These are phyloP conservation scores for Cassiopea andromeda DNA, from an alignment of 30 jellyfish, hydroid and myxozoan genomes.

Conservation along the genomic window DNA sequence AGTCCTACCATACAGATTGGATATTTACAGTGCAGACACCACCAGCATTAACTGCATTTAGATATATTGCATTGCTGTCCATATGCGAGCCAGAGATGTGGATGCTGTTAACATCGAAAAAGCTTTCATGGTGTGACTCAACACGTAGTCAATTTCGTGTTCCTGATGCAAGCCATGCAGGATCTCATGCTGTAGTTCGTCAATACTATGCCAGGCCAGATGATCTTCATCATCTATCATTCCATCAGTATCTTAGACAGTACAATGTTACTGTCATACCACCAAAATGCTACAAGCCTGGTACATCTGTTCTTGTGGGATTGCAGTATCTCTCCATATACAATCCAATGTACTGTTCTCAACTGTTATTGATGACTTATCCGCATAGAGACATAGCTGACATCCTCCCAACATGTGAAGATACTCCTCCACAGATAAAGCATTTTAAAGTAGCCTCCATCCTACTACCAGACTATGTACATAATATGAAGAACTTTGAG, in stretches of 20 bases:
- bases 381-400: neutral
- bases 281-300: neutral
- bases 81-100: conserved; percentile 38
- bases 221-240: neutral
- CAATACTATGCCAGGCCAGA: neutral
- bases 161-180: neutral
- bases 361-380: neutral
- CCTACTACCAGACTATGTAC: neutral
- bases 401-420: neutral
- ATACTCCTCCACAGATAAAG: neutral
- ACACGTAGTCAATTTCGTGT: neutral
- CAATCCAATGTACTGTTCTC: conserved; percentile 16
- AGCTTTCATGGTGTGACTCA: neutral
- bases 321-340: neutral
- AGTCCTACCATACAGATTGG: conserved; percentile 7
- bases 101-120: conserved; percentile 2
- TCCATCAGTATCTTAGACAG: neutral
- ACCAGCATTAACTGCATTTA: conserved; percentile 6
- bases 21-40: neutral
- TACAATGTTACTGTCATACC: neutral
- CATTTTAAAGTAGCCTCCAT: conserved; percentile 18
- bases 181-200: neutral
- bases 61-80: neutral
- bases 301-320: neutral
- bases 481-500: no score